Base-by-base conservation (phyloP, 2,888 invertebrate species). In the Lithophane ornitopus region DNA sequence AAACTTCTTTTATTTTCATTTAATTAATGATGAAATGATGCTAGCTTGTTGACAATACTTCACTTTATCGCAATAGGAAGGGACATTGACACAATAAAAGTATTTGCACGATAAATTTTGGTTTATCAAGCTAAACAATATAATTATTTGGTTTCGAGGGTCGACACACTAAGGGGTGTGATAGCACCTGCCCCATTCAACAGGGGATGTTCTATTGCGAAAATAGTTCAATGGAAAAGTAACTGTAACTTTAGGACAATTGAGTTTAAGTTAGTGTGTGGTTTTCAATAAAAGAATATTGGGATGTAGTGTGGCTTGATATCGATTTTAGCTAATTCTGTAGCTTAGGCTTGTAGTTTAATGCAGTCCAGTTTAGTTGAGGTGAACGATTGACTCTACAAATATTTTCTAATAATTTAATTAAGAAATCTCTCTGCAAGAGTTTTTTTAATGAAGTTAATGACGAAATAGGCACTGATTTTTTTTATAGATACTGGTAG, bases 161-260 rank as follows among this genome's bases (percentile, higher is more conserved):
- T 76, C 65, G 41, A 12, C 16, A 44, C 22, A 26, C 63, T 70
- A 62, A 58, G 79, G 85, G 85, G 85, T 79, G 69, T 81, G 59
- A 78, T 76, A 70, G 16, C 86, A 86, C 86, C 86, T 86, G 86
- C 86, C 68, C 69, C 8, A 74, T 82, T n/a, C 28, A 74, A 75
- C 74, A 74, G 87, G 86, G 86, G 81, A 68, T 26, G 58, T 61
- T 9, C 28, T 49, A 75, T 74, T 78, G 83, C 76, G 58, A 78
- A 85, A 72, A 70, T 65, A 22, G 46, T 74, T 58, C 39, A 70
- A 14, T 67, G 49, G n/a, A 76, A 85, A 85, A 71, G 34, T 71
- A 41, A 72, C 76, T 71, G 59, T 84, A 72, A 52, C 22, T 2
- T 12, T 16, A 12, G 12, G 14, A n/a, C 0, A 0, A n/a, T 56